Conservation (phyloP, 1,140 invertebrate genomes). For the Macrobrachium rosenbergii region DNA sequence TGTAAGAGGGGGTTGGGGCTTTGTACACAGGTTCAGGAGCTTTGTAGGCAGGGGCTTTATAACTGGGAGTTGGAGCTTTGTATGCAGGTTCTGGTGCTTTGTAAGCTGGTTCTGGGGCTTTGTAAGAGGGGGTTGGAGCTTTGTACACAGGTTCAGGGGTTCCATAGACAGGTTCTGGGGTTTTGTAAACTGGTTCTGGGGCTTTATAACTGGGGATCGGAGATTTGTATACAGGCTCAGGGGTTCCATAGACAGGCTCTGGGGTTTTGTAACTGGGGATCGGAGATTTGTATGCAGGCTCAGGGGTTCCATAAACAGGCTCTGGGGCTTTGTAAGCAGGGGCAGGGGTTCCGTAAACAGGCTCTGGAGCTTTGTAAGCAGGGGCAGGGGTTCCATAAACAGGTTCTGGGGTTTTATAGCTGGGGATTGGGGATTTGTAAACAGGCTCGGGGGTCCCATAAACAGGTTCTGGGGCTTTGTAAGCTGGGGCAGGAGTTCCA, state of each 20-base stretch:
- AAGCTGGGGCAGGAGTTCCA: slow-evolving; percentile 22
- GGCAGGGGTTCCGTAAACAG: slow-evolving; percentile 4
- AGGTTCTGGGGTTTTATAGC: slow-evolving; percentile 11
- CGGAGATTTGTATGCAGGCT: slow-evolving; percentile 21
- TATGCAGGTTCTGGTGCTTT: not conserved
- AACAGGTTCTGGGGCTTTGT: slow-evolving; percentile 20
- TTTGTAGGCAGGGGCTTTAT: slow-evolving; percentile 21
- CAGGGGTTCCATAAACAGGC: slow-evolving; percentile 18
- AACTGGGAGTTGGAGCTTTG: not conserved
- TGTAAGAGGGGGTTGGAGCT: not conserved
- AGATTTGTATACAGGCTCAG: not conserved
- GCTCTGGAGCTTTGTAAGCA: slow-evolving; percentile 21
- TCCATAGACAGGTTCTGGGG: slow-evolving; percentile 1
- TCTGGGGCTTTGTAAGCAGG: slow-evolving; percentile 34
- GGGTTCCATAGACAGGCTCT: slow-evolving; percentile 1
- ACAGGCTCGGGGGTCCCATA: slow-evolving; percentile 28
- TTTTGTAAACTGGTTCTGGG: slow-evolving; percentile 4
- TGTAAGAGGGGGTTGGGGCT: not conserved
- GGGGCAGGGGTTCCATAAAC: slow-evolving; percentile 21
- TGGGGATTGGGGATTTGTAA: slow-evolving; percentile 7
- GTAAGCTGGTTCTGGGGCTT: not conserved
- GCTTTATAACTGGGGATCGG: not conserved
- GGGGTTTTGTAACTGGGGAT: slow-evolving; percentile 10
- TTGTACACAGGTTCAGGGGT: slow-evolving; percentile 16
- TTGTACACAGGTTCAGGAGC: not conserved